Percentiles rank a stretch among this genome's conserved stretches.
phyloP scores from a whole-genome alignment of 2,113 vertebrate genomes.

The Arenaria interpres region DNA sequence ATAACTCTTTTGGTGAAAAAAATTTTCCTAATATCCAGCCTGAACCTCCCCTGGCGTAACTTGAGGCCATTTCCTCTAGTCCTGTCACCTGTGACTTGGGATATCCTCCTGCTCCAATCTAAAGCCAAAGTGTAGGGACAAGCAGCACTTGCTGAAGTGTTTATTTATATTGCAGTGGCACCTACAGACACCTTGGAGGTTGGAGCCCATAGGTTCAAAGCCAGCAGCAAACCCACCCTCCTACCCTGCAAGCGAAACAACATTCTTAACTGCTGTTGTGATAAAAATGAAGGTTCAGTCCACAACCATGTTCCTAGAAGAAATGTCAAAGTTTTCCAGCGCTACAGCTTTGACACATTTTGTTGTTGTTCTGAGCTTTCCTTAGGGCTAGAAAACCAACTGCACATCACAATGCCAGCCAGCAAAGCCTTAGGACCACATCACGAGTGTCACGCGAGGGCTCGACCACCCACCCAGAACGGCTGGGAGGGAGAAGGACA shows the following conservation, averaged over 20 bases:
- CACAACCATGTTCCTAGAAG: background rate
- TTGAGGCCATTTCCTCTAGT: too few species aligned
- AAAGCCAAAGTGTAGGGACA: background rate
- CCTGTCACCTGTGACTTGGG: too few species aligned
- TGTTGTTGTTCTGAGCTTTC: background rate
- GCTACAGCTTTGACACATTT: background rate
- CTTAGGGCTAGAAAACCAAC: background rate
- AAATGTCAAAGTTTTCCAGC: background rate
- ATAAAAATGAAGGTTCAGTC: background rate
- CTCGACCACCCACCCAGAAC: background rate
- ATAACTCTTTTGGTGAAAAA: too few species aligned
- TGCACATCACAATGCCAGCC: background rate
- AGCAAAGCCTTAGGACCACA: background rate
- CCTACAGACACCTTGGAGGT: background rate
- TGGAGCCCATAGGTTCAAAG: background rate
- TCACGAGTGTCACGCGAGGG: accelerated
- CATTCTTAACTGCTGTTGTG: background rate
- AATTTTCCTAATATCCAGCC: too few species aligned
- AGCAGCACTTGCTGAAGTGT: background rate
- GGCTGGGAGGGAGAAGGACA: background rate
- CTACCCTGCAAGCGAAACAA: background rate
- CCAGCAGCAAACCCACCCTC: background rate
- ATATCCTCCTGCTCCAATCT: background rate
- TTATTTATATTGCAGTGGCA: background rate
- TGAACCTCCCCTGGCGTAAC: too few species aligned